phyloP scores from a whole-genome alignment of 2,888 invertebrate species.

The Tuta absoluta region DNA sequence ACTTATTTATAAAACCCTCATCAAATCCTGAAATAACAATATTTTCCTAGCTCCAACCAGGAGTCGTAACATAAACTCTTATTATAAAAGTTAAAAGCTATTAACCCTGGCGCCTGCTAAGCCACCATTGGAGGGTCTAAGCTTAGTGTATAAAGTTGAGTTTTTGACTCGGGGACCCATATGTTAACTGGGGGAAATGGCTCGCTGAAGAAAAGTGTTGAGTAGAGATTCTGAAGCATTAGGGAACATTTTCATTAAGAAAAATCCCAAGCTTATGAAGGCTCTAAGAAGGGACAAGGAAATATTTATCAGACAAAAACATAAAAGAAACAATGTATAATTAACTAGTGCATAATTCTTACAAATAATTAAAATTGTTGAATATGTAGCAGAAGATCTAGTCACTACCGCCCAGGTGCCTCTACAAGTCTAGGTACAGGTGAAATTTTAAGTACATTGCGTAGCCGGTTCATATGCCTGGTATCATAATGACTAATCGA shows the following conservation, averaged over 20 bases:
- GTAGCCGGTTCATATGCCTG: too few relatives aligned
- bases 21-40: constrained; percentile 8
- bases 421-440: too few relatives aligned
- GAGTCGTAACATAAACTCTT: constrained; percentile 45
- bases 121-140: constrained; percentile 40
- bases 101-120: constrained; percentile 38
- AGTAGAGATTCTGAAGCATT: not conserved
- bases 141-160: constrained; percentile 42
- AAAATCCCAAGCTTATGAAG: too few relatives aligned
- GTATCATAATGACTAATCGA: too few relatives aligned
- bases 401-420: too few relatives aligned
- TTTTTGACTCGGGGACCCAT: constrained; percentile 37
- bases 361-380: too few relatives aligned
- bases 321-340: too few relatives aligned
- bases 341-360: too few relatives aligned
- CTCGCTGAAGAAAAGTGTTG: not conserved
- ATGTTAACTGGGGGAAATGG: constrained; percentile 7
- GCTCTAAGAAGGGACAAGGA: too few relatives aligned
- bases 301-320: too few relatives aligned
- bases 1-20: not conserved
- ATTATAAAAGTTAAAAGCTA: constrained; percentile 49
- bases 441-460: too few relatives aligned
- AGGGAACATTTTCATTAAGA: not conserved
- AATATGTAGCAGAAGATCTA: too few relatives aligned
- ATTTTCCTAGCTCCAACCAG: not conserved